These are phyloP conservation scores for Sminthurinus aureus DNA, from an alignment of 2,888 invertebrate genomes.

Conservation along the genomic window DNA sequence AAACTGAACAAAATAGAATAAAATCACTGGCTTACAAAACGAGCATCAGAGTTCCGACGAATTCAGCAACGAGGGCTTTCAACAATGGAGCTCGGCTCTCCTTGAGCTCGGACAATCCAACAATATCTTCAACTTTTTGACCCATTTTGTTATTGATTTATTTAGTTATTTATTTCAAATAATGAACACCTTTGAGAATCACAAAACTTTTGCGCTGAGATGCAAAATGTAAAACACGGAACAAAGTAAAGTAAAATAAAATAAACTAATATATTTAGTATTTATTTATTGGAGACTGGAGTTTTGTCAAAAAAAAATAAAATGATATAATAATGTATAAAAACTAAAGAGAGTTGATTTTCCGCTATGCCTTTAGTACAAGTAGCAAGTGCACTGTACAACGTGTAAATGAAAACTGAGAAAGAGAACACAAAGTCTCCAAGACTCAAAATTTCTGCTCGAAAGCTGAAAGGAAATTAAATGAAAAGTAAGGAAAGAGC, in stretches of 20 bases:
- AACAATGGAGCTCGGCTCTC: constrained; percentile 53
- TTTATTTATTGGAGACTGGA: not conserved
- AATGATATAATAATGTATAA: not conserved
- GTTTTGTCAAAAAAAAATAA: not conserved
- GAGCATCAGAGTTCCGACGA: constrained; percentile 53
- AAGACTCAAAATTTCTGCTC: not conserved
- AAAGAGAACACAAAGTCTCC: not conserved
- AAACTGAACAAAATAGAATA: no score
- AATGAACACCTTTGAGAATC: not conserved
- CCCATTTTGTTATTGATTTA: constrained; percentile 48
- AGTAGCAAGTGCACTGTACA: no score
- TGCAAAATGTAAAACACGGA: not conserved
- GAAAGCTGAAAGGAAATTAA: not conserved
- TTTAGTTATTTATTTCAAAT: not conserved
- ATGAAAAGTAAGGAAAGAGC: not conserved
- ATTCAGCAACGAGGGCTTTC: constrained; percentile 58
- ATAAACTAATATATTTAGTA: not conserved
- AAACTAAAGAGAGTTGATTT: not conserved
- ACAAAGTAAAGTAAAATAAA: not conserved
- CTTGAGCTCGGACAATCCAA: constrained; percentile 57
- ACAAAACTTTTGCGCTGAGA: no score
- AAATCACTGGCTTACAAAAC: constrained; percentile 41
- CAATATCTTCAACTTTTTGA: constrained; percentile 58
- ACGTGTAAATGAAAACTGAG: not conserved
- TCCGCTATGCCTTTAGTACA: no score